Conservation (phyloP, 2,797 vertebrate species). For the Vultur gryphus region DNA sequence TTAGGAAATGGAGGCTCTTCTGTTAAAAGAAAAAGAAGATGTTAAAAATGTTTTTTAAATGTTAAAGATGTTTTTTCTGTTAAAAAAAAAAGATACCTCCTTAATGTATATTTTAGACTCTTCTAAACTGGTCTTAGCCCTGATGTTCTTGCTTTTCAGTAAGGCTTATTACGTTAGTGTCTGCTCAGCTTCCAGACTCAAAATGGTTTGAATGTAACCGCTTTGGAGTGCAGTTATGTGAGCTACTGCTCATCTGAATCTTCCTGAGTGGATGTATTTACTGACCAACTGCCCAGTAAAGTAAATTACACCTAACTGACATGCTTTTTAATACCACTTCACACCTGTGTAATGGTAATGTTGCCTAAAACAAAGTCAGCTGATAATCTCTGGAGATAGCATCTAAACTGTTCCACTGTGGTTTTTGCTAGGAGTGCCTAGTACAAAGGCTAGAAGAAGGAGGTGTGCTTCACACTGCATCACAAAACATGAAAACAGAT, state of each 20-base stretch:
- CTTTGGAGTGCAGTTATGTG: neutral
- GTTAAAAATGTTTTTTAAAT: no score
- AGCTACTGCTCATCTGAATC: neutral
- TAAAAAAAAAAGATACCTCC: neutral
- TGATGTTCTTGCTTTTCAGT: neutral
- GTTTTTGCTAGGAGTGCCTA: neutral
- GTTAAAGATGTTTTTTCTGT: no score
- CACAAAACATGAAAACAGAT: neutral
- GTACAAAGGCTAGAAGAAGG: neutral
- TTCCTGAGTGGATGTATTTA: neutral
- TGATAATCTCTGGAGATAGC: neutral
- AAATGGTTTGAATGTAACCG: neutral
- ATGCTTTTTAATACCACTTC: neutral
- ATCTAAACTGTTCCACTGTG: neutral
- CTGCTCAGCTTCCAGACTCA: neutral
- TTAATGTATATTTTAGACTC: neutral
- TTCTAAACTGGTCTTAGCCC: neutral
- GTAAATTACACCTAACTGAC: neutral
- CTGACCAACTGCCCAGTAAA: neutral
- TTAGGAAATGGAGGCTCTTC: neutral
- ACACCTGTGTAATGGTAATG: rapidly evolving
- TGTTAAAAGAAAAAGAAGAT: neutral
- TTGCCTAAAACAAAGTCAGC: neutral
- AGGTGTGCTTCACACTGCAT: neutral
- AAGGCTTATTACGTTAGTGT: neutral